Base-by-base conservation (phyloP, 2,113 vertebrate species). In the Vanacampus margaritifer region DNA sequence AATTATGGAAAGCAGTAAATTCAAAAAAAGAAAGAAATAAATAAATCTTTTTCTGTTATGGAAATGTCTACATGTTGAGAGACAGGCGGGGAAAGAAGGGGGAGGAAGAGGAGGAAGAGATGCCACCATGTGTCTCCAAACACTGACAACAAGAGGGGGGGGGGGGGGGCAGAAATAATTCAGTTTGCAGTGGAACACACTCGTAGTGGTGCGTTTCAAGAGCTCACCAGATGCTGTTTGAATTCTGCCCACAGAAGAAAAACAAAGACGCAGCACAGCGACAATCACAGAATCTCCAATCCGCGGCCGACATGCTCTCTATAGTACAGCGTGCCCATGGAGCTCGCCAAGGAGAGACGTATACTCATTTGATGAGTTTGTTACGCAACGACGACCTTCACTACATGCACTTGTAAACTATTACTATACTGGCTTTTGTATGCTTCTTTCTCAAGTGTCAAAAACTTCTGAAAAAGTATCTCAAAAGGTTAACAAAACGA, bases 1-100 rank as follows among this genome's bases (percentile, higher is more conserved):
- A 90, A 90, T 93, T 89, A 90, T 89, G 90, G 89, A 91, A 91
- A 91, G 88, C 75, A 91, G 92, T 88, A 91, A 92, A 84, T 71
- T 87, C 76, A 90, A 88, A 92, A 89, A 88, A 86, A 9, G 1
- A 32, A 32, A 16, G 14, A 26, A 54, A 39, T 37, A 39, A 39
- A 39, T 85, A 39, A 37, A 37, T 89, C 77, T 76, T 86, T 88
- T 88, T 90, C 84, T 90, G 87, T 91, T 91, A 90, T 91, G 76
- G 89, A 94, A 91, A 91, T 92, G 92, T 92, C 78, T 92, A 90
- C 88, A 93, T 88, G 86, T 88, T 81, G 72, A 88, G 86, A 75
- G 76, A 54, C 45, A 66, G 75, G 41, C 46, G 64, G 75, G 79
- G 77, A 66, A 0, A 83, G 85, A 36, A 56, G 23, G 61, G 0